phyloP scores from a whole-genome alignment of 2,113 vertebrate species.

The Takifugu flavidus region DNA sequence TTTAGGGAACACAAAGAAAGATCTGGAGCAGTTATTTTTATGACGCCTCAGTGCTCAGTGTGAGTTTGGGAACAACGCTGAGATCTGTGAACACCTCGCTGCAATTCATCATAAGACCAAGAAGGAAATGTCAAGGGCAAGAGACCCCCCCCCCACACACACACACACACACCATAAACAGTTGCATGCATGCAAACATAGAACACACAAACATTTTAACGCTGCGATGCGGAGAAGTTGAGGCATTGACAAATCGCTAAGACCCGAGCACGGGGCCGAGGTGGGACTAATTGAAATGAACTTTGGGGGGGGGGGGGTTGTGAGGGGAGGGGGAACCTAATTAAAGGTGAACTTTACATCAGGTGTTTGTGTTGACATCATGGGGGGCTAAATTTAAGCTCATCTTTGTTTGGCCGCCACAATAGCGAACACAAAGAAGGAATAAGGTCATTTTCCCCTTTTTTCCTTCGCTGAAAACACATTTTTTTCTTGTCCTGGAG shows the following conservation, averaged over 20 bases:
- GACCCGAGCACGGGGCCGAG: conserved; percentile 72
- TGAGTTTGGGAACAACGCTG: conserved; percentile 53
- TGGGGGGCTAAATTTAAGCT: conserved; percentile 78
- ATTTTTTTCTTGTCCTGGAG: conserved; percentile 61
- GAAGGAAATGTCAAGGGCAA: conserved; percentile 74
- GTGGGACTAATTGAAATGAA: conserved; percentile 92
- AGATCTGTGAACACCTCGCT: conserved; percentile 53
- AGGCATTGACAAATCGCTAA: conserved; percentile 76
- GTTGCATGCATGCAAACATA: conserved; percentile 43
- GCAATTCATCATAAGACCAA: conserved; percentile 69
- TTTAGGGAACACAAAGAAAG: conserved; percentile 2
- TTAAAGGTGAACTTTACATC: conserved; percentile 87
- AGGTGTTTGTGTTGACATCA: conserved; percentile 80
- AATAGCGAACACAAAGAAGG: conserved; percentile 47
- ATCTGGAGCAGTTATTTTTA: conserved; percentile 48
- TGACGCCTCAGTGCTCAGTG: conserved; percentile 31
- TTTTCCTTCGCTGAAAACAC: conserved; percentile 62
- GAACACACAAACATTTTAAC: background rate
- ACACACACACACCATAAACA: conserved; percentile 60
- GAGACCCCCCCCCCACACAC: conserved; percentile 62
- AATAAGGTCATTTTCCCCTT: conserved; percentile 70
- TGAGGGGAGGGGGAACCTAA: conserved; percentile 72
- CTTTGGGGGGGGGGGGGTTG: conserved; percentile 76
- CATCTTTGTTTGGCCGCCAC: conserved; percentile 57
- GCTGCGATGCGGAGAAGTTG: conserved; percentile 49